These are phyloP conservation scores for Manis javanica DNA, from an alignment of 2,797 vertebrate genomes.

Conservation along the genomic window DNA sequence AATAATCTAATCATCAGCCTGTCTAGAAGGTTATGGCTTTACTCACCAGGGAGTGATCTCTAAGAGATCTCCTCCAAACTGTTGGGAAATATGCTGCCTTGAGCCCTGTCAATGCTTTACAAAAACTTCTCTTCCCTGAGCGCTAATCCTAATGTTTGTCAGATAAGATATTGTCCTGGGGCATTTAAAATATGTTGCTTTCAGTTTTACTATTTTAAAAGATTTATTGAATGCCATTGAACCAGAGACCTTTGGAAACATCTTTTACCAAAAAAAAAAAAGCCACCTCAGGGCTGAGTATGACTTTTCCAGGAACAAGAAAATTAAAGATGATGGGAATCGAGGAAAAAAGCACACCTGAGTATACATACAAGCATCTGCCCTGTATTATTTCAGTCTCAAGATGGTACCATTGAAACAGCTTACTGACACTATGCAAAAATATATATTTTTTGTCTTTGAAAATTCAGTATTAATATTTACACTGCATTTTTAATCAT, in stretches of 20 bases:
- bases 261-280: slow-evolving; percentile 56
- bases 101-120: neutral
- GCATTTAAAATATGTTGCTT: slow-evolving; percentile 52
- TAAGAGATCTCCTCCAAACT: neutral
- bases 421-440: neutral
- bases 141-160: slow-evolving; percentile 32
- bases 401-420: neutral
- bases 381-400: neutral
- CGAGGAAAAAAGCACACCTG: neutral
- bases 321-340: slow-evolving; percentile 52
- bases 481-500: slow-evolving; percentile 41
- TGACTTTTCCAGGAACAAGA: slow-evolving; percentile 68
- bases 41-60: neutral
- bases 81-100: neutral
- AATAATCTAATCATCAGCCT: slow-evolving; percentile 20
- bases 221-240: slow-evolving; percentile 72
- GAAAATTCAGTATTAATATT: slow-evolving; percentile 20
- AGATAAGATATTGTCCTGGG: slow-evolving; percentile 67
- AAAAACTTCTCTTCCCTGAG: slow-evolving; percentile 50
- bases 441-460: neutral
- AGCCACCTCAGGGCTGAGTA: slow-evolving; percentile 18
- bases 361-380: neutral
- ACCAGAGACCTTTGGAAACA: slow-evolving; percentile 63
- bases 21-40: neutral
- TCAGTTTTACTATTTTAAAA: slow-evolving; percentile 69